Percentiles rank a stretch among this genome's conserved stretches.
phyloP scores from a whole-genome alignment of 2,113 vertebrate genomes.

The Galemys pyrenaicus region DNA sequence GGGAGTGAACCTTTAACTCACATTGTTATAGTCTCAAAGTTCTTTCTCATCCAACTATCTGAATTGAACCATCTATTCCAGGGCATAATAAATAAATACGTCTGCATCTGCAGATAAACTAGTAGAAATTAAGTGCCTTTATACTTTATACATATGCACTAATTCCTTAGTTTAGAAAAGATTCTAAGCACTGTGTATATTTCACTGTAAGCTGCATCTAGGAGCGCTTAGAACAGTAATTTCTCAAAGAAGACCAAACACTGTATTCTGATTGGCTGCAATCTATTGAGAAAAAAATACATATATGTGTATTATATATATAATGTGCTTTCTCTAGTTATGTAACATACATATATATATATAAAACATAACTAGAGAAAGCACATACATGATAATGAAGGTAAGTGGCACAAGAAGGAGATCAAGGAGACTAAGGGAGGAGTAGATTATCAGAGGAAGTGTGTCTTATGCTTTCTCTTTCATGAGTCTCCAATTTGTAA shows the following conservation, averaged over 20 bases:
- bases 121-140: not conserved
- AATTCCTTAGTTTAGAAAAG: not conserved
- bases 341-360: too few species aligned
- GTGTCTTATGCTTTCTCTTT: not conserved
- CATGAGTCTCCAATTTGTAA: not conserved
- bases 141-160: not conserved
- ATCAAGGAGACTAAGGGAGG: not conserved
- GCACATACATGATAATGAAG: not conserved
- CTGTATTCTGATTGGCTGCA: not conserved
- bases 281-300: not conserved
- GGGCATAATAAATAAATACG: not conserved
- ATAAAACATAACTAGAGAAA: not conserved
- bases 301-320: too few species aligned
- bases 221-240: not conserved
- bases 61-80: not conserved
- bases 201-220: not conserved
- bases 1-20: not conserved
- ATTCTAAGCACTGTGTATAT: not conserved
- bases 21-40: not conserved
- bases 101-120: not conserved
- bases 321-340: too few species aligned
- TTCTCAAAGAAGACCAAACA: not conserved
- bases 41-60: slow-evolving; percentile 21
- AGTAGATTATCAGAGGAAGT: not conserved
- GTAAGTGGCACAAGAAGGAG: not conserved